Percentiles rank a stretch among this genome's conserved stretches.
These are phyloP conservation scores for Atractosteus spatula DNA, from an alignment of 2,113 vertebrate species.

Conservation along the genomic window DNA sequence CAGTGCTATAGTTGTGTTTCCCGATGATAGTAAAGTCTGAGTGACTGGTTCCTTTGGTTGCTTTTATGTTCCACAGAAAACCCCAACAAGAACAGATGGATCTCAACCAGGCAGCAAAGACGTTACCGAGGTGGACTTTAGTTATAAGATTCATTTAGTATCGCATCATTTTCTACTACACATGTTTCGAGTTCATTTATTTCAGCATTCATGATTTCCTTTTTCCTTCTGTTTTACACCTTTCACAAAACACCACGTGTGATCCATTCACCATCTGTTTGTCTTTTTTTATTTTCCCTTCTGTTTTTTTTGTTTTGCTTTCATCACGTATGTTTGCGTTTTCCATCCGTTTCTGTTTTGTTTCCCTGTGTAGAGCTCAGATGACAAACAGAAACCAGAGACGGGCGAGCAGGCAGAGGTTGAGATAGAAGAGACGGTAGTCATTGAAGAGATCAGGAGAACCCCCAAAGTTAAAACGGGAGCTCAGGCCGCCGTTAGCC, in stretches of 20 bases:
- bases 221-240: conserved; percentile 50
- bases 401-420: conserved; percentile 83
- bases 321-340: conserved; percentile 70
- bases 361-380: conserved; percentile 75
- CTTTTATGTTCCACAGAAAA: conserved; percentile 82
- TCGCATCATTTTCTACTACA: conserved; percentile 48
- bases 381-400: conserved; percentile 80
- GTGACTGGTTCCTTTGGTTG: conserved; percentile 77
- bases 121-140: conserved; percentile 82
- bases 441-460: conserved; percentile 79
- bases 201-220: conserved; percentile 56
- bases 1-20: conserved; percentile 18
- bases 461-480: conserved; percentile 66
- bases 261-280: conserved; percentile 47
- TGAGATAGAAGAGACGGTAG: conserved; percentile 85
- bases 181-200: conserved; percentile 46
- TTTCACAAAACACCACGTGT: conserved; percentile 49
- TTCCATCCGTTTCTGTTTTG: conserved; percentile 53
- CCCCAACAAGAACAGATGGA: conserved; percentile 67
- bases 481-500: conserved; percentile 31
- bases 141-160: conserved; percentile 43
- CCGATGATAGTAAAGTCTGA: conserved; percentile 23
- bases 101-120: conserved; percentile 77
- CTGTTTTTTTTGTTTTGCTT: conserved; percentile 62
- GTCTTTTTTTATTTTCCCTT: conserved; percentile 44